Evolutionary conservation across 2,797 vertebrate species (phyloP).

Genomic region (Pelodytes ibericus): DNA sequence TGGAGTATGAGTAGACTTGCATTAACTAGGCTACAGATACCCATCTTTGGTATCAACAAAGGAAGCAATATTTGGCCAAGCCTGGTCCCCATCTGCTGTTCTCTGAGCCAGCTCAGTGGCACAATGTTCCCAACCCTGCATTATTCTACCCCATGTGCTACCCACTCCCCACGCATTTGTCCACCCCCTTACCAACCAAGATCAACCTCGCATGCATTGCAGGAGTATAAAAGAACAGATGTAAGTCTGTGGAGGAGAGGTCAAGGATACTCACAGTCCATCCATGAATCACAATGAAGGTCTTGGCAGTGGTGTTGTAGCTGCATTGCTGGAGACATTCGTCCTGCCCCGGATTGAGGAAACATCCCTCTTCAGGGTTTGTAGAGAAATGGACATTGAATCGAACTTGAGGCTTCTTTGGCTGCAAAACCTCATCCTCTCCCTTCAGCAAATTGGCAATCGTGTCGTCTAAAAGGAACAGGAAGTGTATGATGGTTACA

Average conservation of each 20-base stretch:
- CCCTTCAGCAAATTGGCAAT: conserved; percentile 47
- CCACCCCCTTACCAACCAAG: too few relatives aligned
- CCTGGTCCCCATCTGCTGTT: too few relatives aligned
- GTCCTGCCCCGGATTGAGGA: conserved; percentile 68
- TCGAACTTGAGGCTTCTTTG: conserved; percentile 38
- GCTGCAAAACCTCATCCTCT: background rate
- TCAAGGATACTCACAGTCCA: conserved; percentile 81
- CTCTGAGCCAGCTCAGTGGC: too few relatives aligned
- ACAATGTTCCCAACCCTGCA: too few relatives aligned
- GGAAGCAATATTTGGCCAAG: too few relatives aligned
- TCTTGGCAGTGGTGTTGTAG: conserved; percentile 87
- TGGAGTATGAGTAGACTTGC: too few relatives aligned
- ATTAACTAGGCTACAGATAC: too few relatives aligned
- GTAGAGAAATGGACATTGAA: conserved; percentile 79
- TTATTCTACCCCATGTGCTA: too few relatives aligned
- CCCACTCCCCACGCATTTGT: too few relatives aligned
- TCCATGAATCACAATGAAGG: conserved; percentile 93
- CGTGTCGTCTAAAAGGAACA: conserved; percentile 64
- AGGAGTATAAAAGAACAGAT: background rate
- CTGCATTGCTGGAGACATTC: conserved; percentile 76
- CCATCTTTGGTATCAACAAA: too few relatives aligned
- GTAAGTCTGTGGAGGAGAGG: background rate
- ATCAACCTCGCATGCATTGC: too few relatives aligned
- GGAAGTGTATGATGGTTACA: background rate
- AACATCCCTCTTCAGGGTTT: conserved; percentile 80